Base-by-base conservation (phyloP, 2,888 invertebrate species). In the Ctena decussata region DNA sequence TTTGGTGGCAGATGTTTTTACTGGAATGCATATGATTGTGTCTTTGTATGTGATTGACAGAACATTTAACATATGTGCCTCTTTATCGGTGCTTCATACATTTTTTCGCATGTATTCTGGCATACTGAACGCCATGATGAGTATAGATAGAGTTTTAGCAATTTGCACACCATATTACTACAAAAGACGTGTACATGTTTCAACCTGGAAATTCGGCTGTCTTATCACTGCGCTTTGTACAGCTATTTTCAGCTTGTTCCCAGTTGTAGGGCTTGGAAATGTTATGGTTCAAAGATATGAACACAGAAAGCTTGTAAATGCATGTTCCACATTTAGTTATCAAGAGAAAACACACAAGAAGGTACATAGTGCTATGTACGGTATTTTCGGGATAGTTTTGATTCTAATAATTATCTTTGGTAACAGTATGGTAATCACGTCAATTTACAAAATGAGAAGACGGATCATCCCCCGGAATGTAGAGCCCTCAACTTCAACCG, bases 121-220 rank as follows among this genome's bases (percentile, higher is more conserved):
- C 11, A 74, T 81, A n/a, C 24, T 87, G 24, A 87, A 87, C 44
- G 41, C 79, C 6, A 46, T 87, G 37, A 87, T 87, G 87, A 85
- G 85, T 1, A 37, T 79, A 1, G 87, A 87, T 46, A 69, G 87
- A 35, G 78, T 81, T 0, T 30, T 87, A 12, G 87, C 87, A 2
- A 76, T 87, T 27, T 82, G 80, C 39, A 37, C 49, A 18, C 85
- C 87, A 8, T 87, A 82, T 53, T 87, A 74, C 49, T 87, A 87
- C 77, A 85, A 81, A 74, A 70, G 80, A 1, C 49, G 75, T 32
- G 70, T 87, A 12, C 77, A 82, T 18, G 65, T 85, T 1, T 60
- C 0, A 0, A 85, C 85, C 0, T 87, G 85, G 85, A 85, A 85
- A 65, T 30, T 78, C 0, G 83, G 71, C 6, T 85, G 85, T 39